Percentiles rank a stretch among this genome's conserved stretches.
These are phyloP conservation scores for Sepioteuthis lessoniana DNA, from an alignment of 2,888 invertebrate species.

Conservation along the genomic window DNA sequence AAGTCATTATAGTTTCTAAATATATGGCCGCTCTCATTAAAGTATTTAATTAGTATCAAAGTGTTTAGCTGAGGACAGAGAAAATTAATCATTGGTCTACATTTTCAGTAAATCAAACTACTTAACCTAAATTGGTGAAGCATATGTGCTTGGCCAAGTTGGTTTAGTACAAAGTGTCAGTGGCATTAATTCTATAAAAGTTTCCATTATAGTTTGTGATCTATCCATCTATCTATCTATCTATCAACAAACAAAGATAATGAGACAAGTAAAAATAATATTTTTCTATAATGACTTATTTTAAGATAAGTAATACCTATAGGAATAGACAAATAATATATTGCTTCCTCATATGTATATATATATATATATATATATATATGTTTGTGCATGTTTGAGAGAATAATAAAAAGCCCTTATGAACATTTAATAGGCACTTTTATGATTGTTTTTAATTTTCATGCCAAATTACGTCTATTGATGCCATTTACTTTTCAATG, in stretches of 20 bases:
- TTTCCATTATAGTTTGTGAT: background rate
- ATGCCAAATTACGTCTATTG: background rate
- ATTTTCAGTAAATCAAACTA: background rate
- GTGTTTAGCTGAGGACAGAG: slow-evolving; percentile 11
- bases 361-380: no score
- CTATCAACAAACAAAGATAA: no score
- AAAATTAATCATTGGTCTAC: slow-evolving; percentile 2
- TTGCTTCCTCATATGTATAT: no score
- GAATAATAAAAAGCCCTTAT: background rate
- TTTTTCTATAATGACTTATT: no score
- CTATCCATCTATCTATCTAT: background rate
- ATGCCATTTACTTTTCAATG: background rate
- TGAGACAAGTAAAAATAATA: no score
- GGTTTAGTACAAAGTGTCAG: background rate
- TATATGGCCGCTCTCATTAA: background rate
- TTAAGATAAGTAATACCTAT: no score
- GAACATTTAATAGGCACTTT: background rate
- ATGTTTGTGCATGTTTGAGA: no score
- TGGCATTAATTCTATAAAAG: background rate
- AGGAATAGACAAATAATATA: no score
- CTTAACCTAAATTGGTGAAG: background rate
- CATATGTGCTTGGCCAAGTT: background rate
- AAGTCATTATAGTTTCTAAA: background rate
- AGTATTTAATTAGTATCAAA: background rate
- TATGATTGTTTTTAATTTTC: background rate